phyloP scores from a whole-genome alignment of 2,797 vertebrate species.

The Miichthys miiuy region DNA sequence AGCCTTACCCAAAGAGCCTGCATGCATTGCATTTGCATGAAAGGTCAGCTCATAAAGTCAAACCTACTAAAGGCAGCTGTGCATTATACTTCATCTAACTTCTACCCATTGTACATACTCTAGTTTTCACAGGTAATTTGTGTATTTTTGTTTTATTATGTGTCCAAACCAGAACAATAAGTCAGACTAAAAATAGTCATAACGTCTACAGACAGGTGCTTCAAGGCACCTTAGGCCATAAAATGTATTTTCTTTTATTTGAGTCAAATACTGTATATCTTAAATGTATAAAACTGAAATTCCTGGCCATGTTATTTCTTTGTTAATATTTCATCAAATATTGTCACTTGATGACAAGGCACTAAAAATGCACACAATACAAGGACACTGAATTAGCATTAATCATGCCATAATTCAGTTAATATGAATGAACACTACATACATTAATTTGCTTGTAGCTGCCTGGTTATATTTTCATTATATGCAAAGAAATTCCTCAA shows the following conservation, averaged over 20 bases:
- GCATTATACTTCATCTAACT: no score
- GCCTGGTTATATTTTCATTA: not conserved
- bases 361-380: not conserved
- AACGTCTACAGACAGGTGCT: not conserved
- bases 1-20: conserved; percentile 9
- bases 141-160: no score
- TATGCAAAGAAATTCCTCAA: not conserved
- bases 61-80: not conserved
- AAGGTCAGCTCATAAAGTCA: not conserved
- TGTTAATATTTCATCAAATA: not conserved
- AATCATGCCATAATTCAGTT: not conserved
- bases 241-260: not conserved
- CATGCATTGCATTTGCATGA: not conserved
- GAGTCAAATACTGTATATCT: not conserved
- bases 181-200: not conserved
- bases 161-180: not conserved
- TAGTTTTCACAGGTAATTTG: no score
- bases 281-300: not conserved
- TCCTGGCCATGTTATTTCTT: not conserved
- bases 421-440: no score
- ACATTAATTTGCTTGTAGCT: not conserved
- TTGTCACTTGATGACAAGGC: not conserved
- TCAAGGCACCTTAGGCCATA: not conserved
- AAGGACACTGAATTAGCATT: not conserved
- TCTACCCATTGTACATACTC: no score